Evolutionary conservation across 2,888 invertebrate genomes (phyloP).

Genomic region (Dolichomitus sp.): DNA sequence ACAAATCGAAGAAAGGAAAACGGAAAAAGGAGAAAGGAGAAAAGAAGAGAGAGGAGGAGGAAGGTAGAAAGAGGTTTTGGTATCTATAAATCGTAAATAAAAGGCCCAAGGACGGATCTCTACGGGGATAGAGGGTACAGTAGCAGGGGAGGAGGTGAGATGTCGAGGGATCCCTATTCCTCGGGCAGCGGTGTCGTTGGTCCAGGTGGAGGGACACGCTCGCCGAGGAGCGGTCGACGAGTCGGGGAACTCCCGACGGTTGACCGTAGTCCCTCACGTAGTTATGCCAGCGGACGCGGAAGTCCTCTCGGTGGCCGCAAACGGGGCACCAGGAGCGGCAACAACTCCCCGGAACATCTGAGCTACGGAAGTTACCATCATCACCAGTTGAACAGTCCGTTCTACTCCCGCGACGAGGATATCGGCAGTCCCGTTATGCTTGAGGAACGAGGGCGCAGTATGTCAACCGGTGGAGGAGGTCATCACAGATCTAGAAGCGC

Average conservation of each 20-base stretch:
- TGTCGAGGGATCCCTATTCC: slow-evolving; percentile 89
- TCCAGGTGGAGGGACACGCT: slow-evolving; percentile 89
- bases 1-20: slow-evolving; percentile 22
- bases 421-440: slow-evolving; percentile 95
- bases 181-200: slow-evolving; percentile 88
- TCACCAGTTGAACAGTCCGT: slow-evolving; percentile 87
- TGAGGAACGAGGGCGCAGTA: slow-evolving; percentile 90
- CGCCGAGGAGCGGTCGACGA: slow-evolving; percentile 89
- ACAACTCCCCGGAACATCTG: slow-evolving; percentile 89
- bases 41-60: slow-evolving; percentile 27
- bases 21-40: slow-evolving; percentile 29
- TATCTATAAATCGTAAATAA: slow-evolving; percentile 52
- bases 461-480: slow-evolving; percentile 88
- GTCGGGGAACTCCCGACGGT: slow-evolving; percentile 93
- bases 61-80: slow-evolving; percentile 53
- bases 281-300: slow-evolving; percentile 90
- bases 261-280: slow-evolving; percentile 95
- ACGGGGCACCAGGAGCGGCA: slow-evolving; percentile 88
- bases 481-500: slow-evolving; percentile 94
- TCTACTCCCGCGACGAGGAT: slow-evolving; percentile 90
- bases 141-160: slow-evolving; percentile 77
- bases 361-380: slow-evolving; percentile 83
- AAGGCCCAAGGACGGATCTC: slow-evolving; percentile 69
- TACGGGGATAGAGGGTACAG: slow-evolving; percentile 67
- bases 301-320: slow-evolving; percentile 87